Percentiles rank a stretch among this genome's conserved stretches.
These are phyloP conservation scores for Schizotus pectinicornis DNA, from an alignment of 2,888 invertebrate species.

Conservation along the genomic window DNA sequence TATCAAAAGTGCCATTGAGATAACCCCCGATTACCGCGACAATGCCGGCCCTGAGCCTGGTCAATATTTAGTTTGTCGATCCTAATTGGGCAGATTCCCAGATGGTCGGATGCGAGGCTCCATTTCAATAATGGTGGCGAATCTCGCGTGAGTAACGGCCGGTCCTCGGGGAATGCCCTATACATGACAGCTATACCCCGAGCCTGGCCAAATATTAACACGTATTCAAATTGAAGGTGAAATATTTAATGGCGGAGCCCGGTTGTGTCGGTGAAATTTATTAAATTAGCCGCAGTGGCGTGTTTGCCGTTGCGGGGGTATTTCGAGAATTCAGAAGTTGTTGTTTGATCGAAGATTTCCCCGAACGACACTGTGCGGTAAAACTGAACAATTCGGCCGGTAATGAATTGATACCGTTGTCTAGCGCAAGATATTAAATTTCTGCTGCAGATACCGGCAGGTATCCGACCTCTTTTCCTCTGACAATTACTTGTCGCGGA, in stretches of 20 bases:
- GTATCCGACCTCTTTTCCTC: too few relatives aligned
- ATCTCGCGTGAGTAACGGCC: slow-evolving; percentile 23
- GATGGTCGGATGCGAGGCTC: slow-evolving; percentile 13
- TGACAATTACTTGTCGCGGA: too few relatives aligned
- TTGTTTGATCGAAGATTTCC: neutral
- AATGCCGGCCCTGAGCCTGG: neutral
- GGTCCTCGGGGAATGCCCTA: slow-evolving; percentile 1
- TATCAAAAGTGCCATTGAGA: neutral
- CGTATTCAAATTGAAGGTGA: slow-evolving; percentile 19
- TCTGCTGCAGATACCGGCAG: too few relatives aligned
- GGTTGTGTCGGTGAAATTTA: neutral
- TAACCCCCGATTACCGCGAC: neutral
- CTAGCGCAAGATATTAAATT: too few relatives aligned
- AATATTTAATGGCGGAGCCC: slow-evolving; percentile 3
- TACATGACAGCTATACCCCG: slow-evolving; percentile 12
- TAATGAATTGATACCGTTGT: too few relatives aligned
- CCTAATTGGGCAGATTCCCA: slow-evolving; percentile 22
- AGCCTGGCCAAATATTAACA: slow-evolving; percentile 20
- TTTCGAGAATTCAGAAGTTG: neutral
- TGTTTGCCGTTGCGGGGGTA: neutral
- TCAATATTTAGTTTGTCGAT: slow-evolving; percentile 15
- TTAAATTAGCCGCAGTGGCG: slow-evolving; percentile 2
- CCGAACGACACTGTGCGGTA: too few relatives aligned
- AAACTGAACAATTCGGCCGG: too few relatives aligned
- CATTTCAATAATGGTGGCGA: slow-evolving; percentile 33